phyloP scores from a whole-genome alignment of 2,797 vertebrate species.

The Coregonus sp. region DNA sequence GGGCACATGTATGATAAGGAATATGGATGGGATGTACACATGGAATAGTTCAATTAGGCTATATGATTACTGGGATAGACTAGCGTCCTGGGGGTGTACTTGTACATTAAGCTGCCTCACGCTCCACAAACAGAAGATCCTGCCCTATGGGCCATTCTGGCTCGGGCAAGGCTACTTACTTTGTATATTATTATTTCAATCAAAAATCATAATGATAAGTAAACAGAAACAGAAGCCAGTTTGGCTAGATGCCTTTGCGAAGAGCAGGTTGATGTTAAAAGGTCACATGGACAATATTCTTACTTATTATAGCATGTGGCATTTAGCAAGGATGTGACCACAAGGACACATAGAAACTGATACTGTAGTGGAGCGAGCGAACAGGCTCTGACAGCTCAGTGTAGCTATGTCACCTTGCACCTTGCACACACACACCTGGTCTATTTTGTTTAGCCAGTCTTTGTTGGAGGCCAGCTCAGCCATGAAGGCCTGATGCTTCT shows the following conservation, averaged over 20 bases:
- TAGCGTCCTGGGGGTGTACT: too few species aligned
- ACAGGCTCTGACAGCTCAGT: constrained; percentile 74
- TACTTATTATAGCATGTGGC: neutral
- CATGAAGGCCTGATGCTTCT: constrained; percentile 95
- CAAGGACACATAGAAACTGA: constrained; percentile 64
- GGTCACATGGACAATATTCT: neutral
- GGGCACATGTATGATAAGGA: neutral
- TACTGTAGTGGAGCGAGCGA: neutral
- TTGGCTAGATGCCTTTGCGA: neutral
- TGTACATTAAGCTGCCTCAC: neutral
- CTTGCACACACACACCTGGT: constrained; percentile 71
- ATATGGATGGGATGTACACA: neutral
- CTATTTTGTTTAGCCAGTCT: constrained; percentile 87
- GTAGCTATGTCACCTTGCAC: constrained; percentile 48
- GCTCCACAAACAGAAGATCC: neutral
- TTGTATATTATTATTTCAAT: neutral
- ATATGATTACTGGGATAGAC: too few species aligned
- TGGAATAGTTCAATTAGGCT: neutral
- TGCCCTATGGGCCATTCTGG: neutral
- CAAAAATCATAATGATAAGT: neutral
- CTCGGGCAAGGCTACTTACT: neutral
- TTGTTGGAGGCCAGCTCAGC: constrained; percentile 92
- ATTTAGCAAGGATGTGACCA: neutral
- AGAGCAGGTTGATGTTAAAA: neutral
- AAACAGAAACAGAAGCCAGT: neutral